Conservation (phyloP, 1,140 invertebrate species). For the Asbolus verrucosus region DNA sequence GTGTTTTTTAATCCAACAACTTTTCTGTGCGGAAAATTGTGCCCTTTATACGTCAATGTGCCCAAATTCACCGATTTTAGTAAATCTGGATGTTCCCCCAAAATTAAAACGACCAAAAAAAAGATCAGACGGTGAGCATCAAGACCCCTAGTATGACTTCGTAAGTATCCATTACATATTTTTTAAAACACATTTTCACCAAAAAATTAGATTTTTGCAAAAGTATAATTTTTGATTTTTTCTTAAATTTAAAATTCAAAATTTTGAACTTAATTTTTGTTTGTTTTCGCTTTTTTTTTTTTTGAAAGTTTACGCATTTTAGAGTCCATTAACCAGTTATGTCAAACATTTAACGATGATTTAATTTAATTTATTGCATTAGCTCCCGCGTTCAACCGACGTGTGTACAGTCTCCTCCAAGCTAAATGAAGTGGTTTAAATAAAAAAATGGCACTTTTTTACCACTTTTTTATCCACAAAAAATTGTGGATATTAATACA, state of each 20-base stretch:
- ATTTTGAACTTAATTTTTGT: too few species aligned
- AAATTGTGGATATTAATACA: neutral
- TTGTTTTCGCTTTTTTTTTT: neutral
- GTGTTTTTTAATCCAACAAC: conserved; percentile 20
- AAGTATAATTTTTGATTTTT: too few species aligned
- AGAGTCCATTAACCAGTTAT: neutral
- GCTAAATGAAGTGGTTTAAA: neutral
- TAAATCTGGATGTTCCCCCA: neutral
- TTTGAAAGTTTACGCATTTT: neutral
- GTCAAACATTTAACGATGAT: conserved; percentile 1
- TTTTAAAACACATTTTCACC: too few species aligned
- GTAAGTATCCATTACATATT: conserved; percentile 2
- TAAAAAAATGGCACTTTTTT: too few species aligned
- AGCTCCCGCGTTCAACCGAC: neutral
- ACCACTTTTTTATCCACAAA: too few species aligned
- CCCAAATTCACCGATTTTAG: neutral
- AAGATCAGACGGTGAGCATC: too few species aligned
- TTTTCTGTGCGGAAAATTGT: conserved; percentile 39
- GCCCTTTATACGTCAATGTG: neutral
- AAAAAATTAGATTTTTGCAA: too few species aligned
- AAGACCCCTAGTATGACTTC: conserved; percentile 3
- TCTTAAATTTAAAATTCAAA: too few species aligned
- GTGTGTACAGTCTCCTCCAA: neutral
- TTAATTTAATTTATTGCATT: conserved; percentile 21
- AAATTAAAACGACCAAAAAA: neutral